These are phyloP conservation scores for Botia almorhae DNA, from an alignment of 2,797 vertebrate species.

Conservation along the genomic window DNA sequence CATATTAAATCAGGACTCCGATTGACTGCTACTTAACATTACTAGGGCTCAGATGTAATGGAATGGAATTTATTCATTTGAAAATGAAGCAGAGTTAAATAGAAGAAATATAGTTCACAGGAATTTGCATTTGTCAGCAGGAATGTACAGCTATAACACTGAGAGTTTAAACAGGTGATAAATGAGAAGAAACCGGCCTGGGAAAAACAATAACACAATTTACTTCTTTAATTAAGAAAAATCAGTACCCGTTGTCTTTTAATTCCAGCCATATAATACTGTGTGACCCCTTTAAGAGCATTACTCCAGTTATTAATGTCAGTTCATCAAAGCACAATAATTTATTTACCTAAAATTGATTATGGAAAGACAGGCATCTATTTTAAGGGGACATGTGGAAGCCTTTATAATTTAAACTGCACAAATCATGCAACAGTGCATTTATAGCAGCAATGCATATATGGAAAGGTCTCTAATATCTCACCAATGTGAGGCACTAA, in stretches of 20 bases:
- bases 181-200: background rate
- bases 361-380: no score
- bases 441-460: no score
- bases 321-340: background rate
- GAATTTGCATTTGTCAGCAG: background rate
- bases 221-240: background rate
- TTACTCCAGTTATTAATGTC: background rate
- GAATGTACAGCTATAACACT: background rate
- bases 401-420: no score
- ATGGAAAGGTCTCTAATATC: no score
- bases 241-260: background rate
- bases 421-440: no score
- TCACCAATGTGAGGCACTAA: background rate
- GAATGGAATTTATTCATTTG: constrained; percentile 4
- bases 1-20: background rate
- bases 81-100: background rate
- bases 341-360: no score
- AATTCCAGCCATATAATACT: background rate
- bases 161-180: background rate
- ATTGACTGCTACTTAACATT: constrained; percentile 7
- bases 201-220: background rate
- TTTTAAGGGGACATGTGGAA: no score
- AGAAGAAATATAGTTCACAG: background rate
- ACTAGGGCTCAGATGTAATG: constrained; percentile 4
- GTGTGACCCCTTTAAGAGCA: background rate